Evolutionary conservation across 2,113 vertebrate species (phyloP).

Genomic region (Tretioscincus oriximinensis): DNA sequence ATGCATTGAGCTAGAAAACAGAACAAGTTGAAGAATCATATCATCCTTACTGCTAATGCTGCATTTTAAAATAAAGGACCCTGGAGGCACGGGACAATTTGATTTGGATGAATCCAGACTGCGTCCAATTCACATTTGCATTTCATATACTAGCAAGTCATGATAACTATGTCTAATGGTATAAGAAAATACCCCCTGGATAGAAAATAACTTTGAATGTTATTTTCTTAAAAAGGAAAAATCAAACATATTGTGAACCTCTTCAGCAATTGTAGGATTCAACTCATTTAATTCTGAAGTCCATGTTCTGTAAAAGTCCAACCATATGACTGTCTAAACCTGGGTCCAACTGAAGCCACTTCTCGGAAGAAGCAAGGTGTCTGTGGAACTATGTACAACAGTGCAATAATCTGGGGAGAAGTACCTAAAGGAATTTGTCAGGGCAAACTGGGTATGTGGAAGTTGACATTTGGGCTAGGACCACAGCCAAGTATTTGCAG

Average conservation of each 20-base stretch:
- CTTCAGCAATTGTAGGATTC: neutral
- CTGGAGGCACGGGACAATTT: neutral
- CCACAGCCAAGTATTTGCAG: neutral
- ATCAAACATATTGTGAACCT: neutral
- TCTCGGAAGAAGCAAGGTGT: constrained; percentile 1
- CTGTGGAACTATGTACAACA: neutral
- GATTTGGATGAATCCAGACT: neutral
- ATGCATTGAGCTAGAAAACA: neutral
- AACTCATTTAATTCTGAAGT: neutral
- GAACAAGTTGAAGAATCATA: neutral
- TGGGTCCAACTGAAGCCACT: neutral
- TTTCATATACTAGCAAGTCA: neutral
- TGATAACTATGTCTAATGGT: neutral
- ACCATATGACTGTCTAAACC: neutral
- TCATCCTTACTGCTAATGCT: neutral
- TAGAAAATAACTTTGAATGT: neutral
- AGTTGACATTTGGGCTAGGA: neutral
- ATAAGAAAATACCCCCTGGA: neutral
- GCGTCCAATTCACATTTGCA: neutral
- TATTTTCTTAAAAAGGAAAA: neutral
- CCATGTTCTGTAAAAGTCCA: neutral
- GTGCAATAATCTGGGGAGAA: neutral
- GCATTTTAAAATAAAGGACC: neutral
- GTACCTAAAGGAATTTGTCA: constrained; percentile 2
- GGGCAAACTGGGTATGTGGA: neutral